These are phyloP conservation scores for Callocephalon fimbriatum DNA, from an alignment of 2,113 vertebrate species.

Conservation along the genomic window DNA sequence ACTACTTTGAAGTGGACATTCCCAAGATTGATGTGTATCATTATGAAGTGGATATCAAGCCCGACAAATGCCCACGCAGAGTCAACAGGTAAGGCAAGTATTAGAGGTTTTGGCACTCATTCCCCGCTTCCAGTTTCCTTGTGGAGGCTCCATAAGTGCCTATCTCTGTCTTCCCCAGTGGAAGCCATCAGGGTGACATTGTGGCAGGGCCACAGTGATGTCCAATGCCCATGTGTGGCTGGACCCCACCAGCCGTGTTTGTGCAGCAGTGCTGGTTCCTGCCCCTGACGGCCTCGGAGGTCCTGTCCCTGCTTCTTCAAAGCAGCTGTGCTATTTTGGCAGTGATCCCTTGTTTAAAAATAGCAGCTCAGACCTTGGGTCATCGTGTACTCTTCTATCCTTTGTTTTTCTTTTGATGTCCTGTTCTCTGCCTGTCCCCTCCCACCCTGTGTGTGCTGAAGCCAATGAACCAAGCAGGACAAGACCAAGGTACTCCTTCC, in stretches of 20 bases:
- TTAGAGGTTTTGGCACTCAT: slow-evolving; percentile 21
- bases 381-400: not conserved
- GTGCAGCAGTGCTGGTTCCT: not conserved
- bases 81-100: slow-evolving; percentile 93
- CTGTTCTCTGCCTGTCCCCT: not conserved
- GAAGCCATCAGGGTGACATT: not conserved
- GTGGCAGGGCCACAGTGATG: not conserved
- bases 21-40: slow-evolving; percentile 99
- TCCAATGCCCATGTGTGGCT: not conserved
- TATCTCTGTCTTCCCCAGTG: not conserved
- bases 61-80: slow-evolving; percentile 97
- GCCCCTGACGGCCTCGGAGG: not conserved
- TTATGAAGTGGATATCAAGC: slow-evolving; percentile 99
- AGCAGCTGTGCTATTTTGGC: slow-evolving; percentile 59
- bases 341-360: slow-evolving; percentile 31
- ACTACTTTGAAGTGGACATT: slow-evolving; percentile 99
- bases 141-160: not conserved
- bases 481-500: not conserved
- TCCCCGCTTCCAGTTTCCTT: not conserved
- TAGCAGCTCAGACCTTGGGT: not conserved
- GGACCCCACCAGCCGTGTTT: not conserved
- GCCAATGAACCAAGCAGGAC: not conserved
- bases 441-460: not conserved
- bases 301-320: not conserved
- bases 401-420: slow-evolving; percentile 4